Evolutionary conservation across 2,888 invertebrate genomes (phyloP), one percentile per base, ranked within the genome.

Genomic region (Eupithecia subumbrata): DNA sequence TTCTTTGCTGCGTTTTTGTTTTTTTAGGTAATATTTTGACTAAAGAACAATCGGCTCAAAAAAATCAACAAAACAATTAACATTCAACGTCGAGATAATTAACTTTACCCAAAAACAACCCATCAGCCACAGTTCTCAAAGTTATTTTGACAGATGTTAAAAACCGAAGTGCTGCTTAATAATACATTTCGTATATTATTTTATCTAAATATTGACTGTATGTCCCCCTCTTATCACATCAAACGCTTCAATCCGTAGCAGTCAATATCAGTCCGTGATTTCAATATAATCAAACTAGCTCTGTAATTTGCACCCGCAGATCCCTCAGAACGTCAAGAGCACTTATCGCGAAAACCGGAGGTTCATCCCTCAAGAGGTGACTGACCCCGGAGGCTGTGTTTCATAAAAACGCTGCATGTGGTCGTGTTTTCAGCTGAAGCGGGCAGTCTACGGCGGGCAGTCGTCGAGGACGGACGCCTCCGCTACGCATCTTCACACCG

Each of bases 401-500:
- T 91, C 88, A 89, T 87, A 91, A 89, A 91, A 92, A 86, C 81
- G 60, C 81, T 84, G 86, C 87, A 87, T 87, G 88, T 88, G 89
- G 84, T 89, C 85, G 87, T 89, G 86, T 88, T 91, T 92, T 91
- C 91, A 91, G 91, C 85, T 86, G 86, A 87, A 87, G 85, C 81
- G 85, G 82, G 82, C 89, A 93, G 93, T 93, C 90, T 89, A 88
- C 89, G 85, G 76, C 86, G 82, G 81, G 85, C 87, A 87, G 88
- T 85, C 86, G 83, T 79, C 76, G 81, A 74, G 76, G 79, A 56
- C 69, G 80, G 83, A 87, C 85, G 90, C 81, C 79, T 83, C 69
- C 48, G 74, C 80, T 81, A 80, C 70, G 77, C 78, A 68, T 80
- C 76, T 71, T 66, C 73, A 77, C 81, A 79, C 74, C 73, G 81